Base-by-base conservation (phyloP, 2,888 invertebrate genomes). In the Morpho helenor region DNA sequence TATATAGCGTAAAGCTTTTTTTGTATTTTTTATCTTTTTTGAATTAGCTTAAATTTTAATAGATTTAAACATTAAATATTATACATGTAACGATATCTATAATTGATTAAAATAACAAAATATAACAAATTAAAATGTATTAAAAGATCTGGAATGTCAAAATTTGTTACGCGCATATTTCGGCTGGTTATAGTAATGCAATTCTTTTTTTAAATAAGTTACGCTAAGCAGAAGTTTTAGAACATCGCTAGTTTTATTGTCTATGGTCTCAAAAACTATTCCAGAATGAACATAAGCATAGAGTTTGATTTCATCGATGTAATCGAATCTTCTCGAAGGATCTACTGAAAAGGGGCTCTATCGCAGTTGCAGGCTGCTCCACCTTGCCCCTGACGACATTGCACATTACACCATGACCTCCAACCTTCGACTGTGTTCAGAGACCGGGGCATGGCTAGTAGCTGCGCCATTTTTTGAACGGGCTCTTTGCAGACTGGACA, bases 311-410 rank as follows among this genome's bases (percentile, higher is more conserved):
- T 54, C 45, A 52, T 53, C 7, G 8, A 48, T 42, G 40, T 31
- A 42, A 40, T 45, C 46, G 51, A 16, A 53, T 60, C 48, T 48
- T 51, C 50, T 57, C 7, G 52, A 10, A 31, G 48, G 47, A 52
- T 57, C 70, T 79, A 82, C 63, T 81, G 76, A 65, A 94, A 92
- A 2, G 95, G 95, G 50, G 93, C 85, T 57, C 94, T 86, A 81
- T 95, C 94, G 80, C 95, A 95, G 80, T 94, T 93, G 87, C 95
- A 95, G 63, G 95, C 94, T 39, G 93, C 92, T n/a, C 95, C 95
- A 57, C 95, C 95, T 66, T 94, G 93, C 2, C 94, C 95, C 70
- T 92, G 92, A 44, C 91, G 82, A 77, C 95, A 95, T 70, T 94
- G 92, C 7, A 88, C 77, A 69, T 90, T 87, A 80, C 95, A 95